Percentiles rank a stretch among this genome's conserved stretches.
Evolutionary conservation across 2,888 invertebrate genomes (phyloP).

Genomic region (Nephrocerus scutellatus): DNA sequence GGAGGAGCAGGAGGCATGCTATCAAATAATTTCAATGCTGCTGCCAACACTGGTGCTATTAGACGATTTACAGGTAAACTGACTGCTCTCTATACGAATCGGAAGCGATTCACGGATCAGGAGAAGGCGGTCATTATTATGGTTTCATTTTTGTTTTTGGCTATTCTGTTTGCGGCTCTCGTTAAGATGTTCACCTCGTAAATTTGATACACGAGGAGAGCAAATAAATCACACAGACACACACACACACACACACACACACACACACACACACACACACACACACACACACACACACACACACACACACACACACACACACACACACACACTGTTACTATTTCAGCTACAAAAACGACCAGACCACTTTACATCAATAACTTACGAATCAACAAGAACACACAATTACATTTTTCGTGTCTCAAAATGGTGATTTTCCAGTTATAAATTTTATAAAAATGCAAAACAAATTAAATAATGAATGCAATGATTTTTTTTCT

Average conservation of each 20-base stretch:
- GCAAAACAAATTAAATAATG: slow-evolving; percentile 23
- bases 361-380: no score
- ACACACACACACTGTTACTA: no score
- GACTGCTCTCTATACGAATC: slow-evolving; percentile 39
- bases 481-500: no score
- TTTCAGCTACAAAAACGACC: no score
- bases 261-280: slow-evolving; percentile 18
- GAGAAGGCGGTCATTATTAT: slow-evolving; percentile 44
- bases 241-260: slow-evolving; percentile 21
- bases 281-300: no score
- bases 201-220: slow-evolving; percentile 16
- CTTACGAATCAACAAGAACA: no score
- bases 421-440: no score
- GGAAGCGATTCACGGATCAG: slow-evolving; percentile 43
- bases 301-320: no score
- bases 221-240: slow-evolving; percentile 7
- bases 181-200: slow-evolving; percentile 43
- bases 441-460: no score
- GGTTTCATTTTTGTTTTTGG: slow-evolving; percentile 43
- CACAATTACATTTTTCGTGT: no score
- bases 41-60: slow-evolving; percentile 45
- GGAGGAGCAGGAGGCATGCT: no score
- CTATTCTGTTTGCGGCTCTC: slow-evolving; percentile 42
- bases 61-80: slow-evolving; percentile 46
- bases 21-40: no score